These are phyloP conservation scores for Epinephelus moara DNA, from an alignment of 2,113 vertebrate species.

Conservation along the genomic window DNA sequence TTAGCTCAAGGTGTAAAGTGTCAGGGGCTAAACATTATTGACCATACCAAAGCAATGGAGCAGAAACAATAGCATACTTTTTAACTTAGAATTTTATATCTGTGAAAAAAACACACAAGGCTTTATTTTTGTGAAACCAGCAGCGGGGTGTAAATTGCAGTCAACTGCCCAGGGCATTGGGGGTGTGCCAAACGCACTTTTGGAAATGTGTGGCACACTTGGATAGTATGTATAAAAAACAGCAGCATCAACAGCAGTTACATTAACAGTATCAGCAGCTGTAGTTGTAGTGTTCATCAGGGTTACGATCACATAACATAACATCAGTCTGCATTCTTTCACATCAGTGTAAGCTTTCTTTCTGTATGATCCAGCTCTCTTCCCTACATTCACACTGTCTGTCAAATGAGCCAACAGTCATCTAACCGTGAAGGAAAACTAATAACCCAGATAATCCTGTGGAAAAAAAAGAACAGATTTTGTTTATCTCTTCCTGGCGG, in stretches of 20 bases:
- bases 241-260: neutral
- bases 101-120: neutral
- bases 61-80: neutral
- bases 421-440: constrained; percentile 29
- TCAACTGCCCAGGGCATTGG: no score
- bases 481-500: constrained; percentile 31
- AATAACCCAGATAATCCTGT: constrained; percentile 48
- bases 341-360: neutral
- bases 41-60: neutral
- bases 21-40: no score
- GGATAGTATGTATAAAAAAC: neutral
- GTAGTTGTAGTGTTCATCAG: neutral
- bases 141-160: no score
- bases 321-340: neutral
- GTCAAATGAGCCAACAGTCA: constrained; percentile 24
- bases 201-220: no score
- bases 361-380: neutral
- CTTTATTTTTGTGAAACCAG: no score
- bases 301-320: neutral
- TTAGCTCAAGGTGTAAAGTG: no score
- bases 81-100: neutral
- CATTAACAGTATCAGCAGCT: neutral
- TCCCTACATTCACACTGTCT: neutral
- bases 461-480: constrained; percentile 11
- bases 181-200: no score